Evolutionary conservation across 2,888 invertebrate species (phyloP), one percentile per base, ranked within the genome.

Genomic region (Danaus chrysippus): DNA sequence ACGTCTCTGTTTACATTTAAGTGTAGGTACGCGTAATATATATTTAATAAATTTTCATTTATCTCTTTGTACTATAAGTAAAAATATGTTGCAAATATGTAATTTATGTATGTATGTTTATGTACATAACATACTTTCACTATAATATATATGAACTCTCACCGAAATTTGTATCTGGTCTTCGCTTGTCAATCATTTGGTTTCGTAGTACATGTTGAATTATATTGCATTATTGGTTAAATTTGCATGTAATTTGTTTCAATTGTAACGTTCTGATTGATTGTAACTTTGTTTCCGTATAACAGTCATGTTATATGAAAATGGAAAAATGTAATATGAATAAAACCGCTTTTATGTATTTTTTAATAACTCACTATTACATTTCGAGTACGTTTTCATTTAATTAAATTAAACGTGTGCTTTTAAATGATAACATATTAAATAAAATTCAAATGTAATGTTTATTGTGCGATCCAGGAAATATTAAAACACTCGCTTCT

Each of bases 211-310:
- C 43, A 9, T 19, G 54, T 15, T 17, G n/a, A 9, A 53, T 42
- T 23, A 19, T 42, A 56, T 43, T 52, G 61, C 15, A 61, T 56
- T 56, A 52, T 56, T 46, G 59, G 53, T 56, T 56, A 53, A 63
- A 56, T 63, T 56, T 53, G 44, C 56, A 52, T 62, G 49, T 52
- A 56, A 59, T 57, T 58, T 52, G 52, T 44, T 34, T 11, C 42
- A 42, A 11, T 62, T 11, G n/a, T 55, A 52, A 59, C 15, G 44
- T 41, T 42, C 46, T 56, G 54, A 43, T 53, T 58, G 54, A 54
- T 46, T 15, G 54, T 61, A 44, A 57, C 54, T 41, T 19, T 54
- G 44, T 56, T 61, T 53, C 43, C 42, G 11, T 49, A 49, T 17
- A 49, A 3, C 49, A 17, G 49, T 49, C 15, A 49, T 49, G 49